A percentile compares a stretch with the other conserved stretches of the same genome.
Conservation (phyloP, 2,113 vertebrate species). For the Bettongia penicillata region DNA sequence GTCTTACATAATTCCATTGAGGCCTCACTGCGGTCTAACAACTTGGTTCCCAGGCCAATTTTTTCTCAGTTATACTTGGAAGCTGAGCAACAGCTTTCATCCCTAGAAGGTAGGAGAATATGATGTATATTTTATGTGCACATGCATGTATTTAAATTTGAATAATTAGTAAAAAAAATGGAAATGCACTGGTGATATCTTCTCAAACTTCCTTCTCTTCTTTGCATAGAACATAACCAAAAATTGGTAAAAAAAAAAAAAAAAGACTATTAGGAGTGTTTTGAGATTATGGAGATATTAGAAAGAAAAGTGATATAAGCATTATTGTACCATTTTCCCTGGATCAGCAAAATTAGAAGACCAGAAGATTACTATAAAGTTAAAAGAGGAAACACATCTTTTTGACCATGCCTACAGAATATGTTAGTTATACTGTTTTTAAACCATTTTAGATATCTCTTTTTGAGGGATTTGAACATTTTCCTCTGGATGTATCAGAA, state of each 20-base stretch:
- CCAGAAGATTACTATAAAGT: not conserved
- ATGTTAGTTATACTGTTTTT: not conserved
- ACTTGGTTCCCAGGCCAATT: slow-evolving; percentile 92
- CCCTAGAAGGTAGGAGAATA: slow-evolving; percentile 87
- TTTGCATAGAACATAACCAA: not conserved
- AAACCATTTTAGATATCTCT: not conserved
- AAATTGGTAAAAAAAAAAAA: not conserved
- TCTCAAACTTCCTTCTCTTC: not conserved
- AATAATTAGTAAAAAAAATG: rapidly evolving
- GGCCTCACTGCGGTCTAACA: slow-evolving; percentile 95
- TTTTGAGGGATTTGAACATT: not conserved
- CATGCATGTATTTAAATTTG: not conserved
- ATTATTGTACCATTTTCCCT: not conserved
- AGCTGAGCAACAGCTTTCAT: slow-evolving; percentile 88
- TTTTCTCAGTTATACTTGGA: slow-evolving; percentile 98
- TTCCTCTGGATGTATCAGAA: not conserved
- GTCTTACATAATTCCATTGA: slow-evolving; percentile 97
- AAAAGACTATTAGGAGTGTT: not conserved
- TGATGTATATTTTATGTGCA: not conserved
- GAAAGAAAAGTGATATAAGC: not conserved
- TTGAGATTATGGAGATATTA: too few species aligned
- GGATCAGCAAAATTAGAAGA: not conserved
- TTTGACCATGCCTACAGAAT: not conserved
- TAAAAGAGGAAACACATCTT: not conserved
- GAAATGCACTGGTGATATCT: not conserved